Evolutionary conservation across 2,113 vertebrate genomes (phyloP).

Genomic region (Rhabdomys dilectus): DNA sequence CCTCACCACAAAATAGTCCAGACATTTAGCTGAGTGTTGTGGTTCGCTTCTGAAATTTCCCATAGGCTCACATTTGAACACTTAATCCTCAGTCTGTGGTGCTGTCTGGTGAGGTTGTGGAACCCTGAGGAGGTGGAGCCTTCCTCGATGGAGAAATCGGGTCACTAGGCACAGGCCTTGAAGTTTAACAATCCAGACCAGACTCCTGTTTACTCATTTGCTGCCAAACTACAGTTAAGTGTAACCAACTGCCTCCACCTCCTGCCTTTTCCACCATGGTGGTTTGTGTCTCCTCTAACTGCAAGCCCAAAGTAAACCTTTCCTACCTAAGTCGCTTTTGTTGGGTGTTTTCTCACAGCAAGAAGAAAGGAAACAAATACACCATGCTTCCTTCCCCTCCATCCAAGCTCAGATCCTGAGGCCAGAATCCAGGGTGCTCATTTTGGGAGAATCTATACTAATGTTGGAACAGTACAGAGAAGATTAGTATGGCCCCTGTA

Average conservation of each 20-base stretch:
- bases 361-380: no score
- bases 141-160: neutral
- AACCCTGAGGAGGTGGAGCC: neutral
- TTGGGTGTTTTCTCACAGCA: neutral
- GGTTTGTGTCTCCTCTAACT: neutral
- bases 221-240: neutral
- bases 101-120: neutral
- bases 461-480: neutral
- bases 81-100: neutral
- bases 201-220: neutral
- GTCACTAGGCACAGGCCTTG: neutral
- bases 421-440: neutral
- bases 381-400: neutral
- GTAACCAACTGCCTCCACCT: neutral
- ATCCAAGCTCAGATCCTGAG: neutral
- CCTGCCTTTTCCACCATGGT: rapidly evolving
- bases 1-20: neutral
- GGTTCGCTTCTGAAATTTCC: neutral
- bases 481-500: neutral
- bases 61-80: neutral
- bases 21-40: no score
- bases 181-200: neutral
- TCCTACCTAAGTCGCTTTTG: neutral
- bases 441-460: neutral
- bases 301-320: neutral